Conservation (phyloP, 2,888 invertebrate species). For the Calameuta filiformis region DNA sequence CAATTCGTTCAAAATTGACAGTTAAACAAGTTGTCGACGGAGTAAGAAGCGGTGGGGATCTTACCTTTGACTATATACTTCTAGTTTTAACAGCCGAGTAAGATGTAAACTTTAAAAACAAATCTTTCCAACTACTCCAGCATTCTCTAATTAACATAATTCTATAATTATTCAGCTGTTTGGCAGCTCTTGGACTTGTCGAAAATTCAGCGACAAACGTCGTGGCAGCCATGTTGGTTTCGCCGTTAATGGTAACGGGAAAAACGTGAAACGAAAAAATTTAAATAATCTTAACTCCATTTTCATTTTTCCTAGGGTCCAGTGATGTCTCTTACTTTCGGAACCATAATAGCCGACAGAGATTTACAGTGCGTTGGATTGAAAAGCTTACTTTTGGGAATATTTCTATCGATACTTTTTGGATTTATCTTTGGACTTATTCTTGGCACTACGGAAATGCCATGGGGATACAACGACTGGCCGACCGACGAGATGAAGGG, state of each 20-base stretch:
- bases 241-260: conserved; percentile 73
- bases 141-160: neutral
- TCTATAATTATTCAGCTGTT: conserved; percentile 70
- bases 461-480: conserved; percentile 81
- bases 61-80: conserved; percentile 86
- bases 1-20: conserved; percentile 82
- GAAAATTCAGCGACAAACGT: conserved; percentile 88
- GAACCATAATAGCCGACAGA: conserved; percentile 80
- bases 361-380: conserved; percentile 78
- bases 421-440: conserved; percentile 85
- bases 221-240: conserved; percentile 81
- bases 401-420: conserved; percentile 79
- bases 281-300: neutral
- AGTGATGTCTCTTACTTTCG: conserved; percentile 89
- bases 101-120: conserved; percentile 53
- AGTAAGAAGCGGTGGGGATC: conserved; percentile 78
- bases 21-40: conserved; percentile 88
- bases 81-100: conserved; percentile 86
- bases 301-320: conserved; percentile 71
- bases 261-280: neutral
- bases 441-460: conserved; percentile 79
- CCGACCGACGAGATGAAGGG: conserved; percentile 85
- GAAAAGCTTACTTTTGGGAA: conserved; percentile 76
- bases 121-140: neutral
- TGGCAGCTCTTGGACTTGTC: conserved; percentile 84